Evolutionary conservation across 53 echinoderm and acorn worm species (phyloP).

Genomic region (Antedon mediterranea): DNA sequence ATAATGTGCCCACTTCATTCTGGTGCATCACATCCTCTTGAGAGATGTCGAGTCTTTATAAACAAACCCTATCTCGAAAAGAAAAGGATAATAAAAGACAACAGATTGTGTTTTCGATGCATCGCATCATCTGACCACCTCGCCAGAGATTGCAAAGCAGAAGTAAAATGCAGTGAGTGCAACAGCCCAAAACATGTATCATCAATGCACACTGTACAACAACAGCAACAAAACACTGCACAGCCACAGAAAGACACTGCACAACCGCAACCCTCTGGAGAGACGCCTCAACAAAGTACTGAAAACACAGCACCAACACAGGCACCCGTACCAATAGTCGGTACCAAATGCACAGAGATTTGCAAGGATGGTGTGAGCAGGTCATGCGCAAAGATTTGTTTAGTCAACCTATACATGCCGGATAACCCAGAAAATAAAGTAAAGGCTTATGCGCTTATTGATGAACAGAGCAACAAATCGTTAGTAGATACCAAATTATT

Average conservation of each 20-base stretch:
- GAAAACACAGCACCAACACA: too few species aligned
- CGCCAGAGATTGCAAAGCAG: constrained; percentile 14
- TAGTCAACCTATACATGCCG: constrained; percentile 24
- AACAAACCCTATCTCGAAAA: constrained; percentile 26
- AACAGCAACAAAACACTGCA: background rate
- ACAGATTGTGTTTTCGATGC: constrained; percentile 28
- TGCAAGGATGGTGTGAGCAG: constrained; percentile 24
- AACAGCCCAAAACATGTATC: background rate
- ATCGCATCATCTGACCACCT: constrained; percentile 15
- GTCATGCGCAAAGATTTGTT: constrained; percentile 49
- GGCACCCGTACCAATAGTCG: too few species aligned
- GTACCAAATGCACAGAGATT: constrained; percentile 16
- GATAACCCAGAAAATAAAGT: constrained; percentile 11
- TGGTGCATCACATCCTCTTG: constrained; percentile 14
- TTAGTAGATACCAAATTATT: background rate
- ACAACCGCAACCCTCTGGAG: background rate
- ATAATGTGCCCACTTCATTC: constrained; percentile 6
- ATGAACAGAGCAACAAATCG: constrained; percentile 7
- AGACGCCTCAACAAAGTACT: too few species aligned
- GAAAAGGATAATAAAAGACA: constrained; percentile 13
- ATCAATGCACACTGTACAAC: background rate
- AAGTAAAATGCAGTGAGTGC: background rate
- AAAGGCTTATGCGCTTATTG: constrained; percentile 2
- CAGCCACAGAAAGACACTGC: background rate
- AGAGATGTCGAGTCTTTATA: constrained; percentile 27